Conservation (phyloP, 2,113 vertebrate species). For the Macrotus californicus region DNA sequence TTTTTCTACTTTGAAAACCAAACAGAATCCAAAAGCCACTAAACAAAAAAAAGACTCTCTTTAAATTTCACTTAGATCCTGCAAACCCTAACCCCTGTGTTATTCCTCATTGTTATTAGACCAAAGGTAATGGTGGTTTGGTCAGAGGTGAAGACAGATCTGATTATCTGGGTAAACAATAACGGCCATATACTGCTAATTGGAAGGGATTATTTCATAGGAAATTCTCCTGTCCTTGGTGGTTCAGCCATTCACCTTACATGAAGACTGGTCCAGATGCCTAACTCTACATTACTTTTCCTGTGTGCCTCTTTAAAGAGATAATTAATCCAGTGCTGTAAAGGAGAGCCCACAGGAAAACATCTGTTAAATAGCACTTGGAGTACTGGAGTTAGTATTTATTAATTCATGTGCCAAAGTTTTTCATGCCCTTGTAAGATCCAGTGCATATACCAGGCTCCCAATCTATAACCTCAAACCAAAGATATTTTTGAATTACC, state of each 20-base stretch:
- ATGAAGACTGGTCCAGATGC: not conserved
- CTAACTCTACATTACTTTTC: not conserved
- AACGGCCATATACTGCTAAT: not conserved
- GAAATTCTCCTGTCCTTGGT: not conserved
- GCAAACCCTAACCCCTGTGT: not conserved
- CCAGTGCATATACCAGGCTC: not conserved
- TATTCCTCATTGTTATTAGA: not conserved
- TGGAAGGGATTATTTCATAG: not conserved
- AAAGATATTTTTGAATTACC: conserved; percentile 35
- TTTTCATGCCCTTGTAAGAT: not conserved
- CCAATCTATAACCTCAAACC: not conserved
- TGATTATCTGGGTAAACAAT: not conserved
- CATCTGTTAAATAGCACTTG: not conserved
- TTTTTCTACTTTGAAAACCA: conserved; percentile 1
- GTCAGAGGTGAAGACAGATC: not conserved
- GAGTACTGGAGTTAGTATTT: not conserved
- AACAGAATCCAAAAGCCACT: not conserved
- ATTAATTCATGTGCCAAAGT: not conserved
- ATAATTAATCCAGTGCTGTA: not conserved
- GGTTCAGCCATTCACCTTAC: not conserved
- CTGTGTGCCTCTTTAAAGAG: conserved; percentile 11
- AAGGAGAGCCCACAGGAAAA: not conserved
- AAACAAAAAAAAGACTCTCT: not conserved
- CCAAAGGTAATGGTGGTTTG: not conserved
- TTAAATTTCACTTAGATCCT: not conserved